Conservation (phyloP, 2,113 vertebrate genomes). For the Thermophis baileyi region DNA sequence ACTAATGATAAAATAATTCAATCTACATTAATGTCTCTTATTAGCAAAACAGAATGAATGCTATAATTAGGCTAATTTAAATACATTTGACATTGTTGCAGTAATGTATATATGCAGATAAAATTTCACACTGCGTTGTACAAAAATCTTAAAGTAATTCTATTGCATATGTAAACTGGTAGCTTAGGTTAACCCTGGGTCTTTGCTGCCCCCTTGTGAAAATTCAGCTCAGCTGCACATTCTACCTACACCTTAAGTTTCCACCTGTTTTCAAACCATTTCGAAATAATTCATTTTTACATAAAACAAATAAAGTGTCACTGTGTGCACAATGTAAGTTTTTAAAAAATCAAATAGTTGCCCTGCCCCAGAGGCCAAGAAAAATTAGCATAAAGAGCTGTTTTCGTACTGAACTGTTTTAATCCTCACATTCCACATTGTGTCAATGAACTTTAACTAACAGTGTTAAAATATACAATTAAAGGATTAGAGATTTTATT, state of each 20-base stretch:
- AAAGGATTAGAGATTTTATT: constrained; percentile 13
- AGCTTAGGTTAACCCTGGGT: neutral
- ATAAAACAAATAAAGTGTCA: neutral
- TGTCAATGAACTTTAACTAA: fast-evolving
- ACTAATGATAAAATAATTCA: neutral
- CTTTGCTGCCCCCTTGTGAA: constrained; percentile 62
- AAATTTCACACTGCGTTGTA: neutral
- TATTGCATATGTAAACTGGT: fast-evolving
- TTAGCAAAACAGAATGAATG: neutral
- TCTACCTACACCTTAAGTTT: fast-evolving
- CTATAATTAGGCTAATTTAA: neutral
- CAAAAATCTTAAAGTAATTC: neutral
- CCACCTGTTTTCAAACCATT: neutral
- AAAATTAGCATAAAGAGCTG: neutral
- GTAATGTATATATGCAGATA: neutral
- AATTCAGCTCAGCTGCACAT: constrained; percentile 22
- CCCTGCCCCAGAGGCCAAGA: neutral
- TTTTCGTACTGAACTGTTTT: neutral
- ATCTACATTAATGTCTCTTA: neutral
- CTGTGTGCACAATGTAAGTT: neutral
- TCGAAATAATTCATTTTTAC: neutral
- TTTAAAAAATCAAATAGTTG: neutral
- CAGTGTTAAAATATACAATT: constrained; percentile 4
- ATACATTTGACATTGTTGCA: neutral
- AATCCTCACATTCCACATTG: neutral